A percentile compares a stretch with the other conserved stretches of the same genome.
Evolutionary conservation across 2,113 vertebrate species (phyloP).

Genomic region (Trematocara variabile): DNA sequence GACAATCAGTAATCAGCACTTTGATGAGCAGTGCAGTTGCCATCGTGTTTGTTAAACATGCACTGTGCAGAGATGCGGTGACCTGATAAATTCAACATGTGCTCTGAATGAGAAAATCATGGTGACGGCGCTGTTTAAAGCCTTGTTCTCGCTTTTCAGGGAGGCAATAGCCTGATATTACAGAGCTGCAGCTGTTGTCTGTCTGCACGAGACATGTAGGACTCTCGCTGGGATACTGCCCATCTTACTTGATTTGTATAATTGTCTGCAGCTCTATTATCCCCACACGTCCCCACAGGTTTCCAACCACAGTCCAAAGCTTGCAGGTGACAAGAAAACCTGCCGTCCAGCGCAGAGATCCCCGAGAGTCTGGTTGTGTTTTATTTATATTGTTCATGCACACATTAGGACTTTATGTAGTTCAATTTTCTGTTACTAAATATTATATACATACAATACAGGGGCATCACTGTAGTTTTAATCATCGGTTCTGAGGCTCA

Average conservation of each 20-base stretch:
- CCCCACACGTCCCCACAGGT: background rate
- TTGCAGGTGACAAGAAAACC: background rate
- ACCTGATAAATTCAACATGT: background rate
- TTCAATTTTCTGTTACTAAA: background rate
- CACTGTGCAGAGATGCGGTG: background rate
- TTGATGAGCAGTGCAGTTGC: background rate
- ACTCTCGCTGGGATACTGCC: background rate
- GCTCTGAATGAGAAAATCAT: background rate
- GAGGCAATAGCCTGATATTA: background rate
- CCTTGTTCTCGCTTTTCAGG: background rate
- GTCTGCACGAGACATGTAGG: background rate
- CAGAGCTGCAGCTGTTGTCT: background rate
- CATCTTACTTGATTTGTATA: background rate
- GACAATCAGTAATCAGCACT: background rate
- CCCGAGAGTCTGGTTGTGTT: background rate
- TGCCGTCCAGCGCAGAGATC: background rate
- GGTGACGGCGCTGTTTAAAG: background rate
- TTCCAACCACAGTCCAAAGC: background rate
- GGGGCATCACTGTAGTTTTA: background rate
- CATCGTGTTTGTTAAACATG: background rate
- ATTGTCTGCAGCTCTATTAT: background rate
- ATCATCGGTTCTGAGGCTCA: too few species aligned
- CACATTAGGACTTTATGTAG: background rate
- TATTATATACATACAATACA: background rate
- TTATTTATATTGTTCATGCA: background rate